Conservation (phyloP, 2,797 vertebrate species). For the Columba guinea region DNA sequence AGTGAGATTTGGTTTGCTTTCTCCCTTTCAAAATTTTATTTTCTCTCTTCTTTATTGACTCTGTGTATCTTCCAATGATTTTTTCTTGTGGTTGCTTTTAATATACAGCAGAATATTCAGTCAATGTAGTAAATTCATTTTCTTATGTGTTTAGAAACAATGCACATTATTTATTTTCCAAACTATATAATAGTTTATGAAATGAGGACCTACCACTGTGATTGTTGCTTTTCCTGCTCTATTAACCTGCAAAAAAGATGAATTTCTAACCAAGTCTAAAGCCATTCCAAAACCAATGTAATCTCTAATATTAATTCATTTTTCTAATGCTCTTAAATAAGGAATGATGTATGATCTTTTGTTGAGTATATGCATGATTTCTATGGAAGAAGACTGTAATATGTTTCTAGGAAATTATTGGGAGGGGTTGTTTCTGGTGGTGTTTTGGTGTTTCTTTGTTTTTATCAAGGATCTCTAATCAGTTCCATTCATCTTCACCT, state of each 20-base stretch:
- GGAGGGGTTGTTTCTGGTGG: background rate
- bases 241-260: background rate
- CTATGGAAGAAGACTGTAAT: background rate
- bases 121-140: background rate
- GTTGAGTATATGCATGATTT: background rate
- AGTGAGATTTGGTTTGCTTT: background rate
- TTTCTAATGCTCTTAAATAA: background rate
- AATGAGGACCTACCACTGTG: background rate
- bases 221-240: background rate
- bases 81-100: background rate
- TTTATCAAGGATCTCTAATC: background rate
- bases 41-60: background rate
- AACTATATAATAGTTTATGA: background rate
- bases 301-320: background rate
- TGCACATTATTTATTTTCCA: background rate
- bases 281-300: background rate
- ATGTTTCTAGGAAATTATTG: background rate
- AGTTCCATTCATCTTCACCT: background rate
- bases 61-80: background rate
- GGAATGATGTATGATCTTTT: background rate
- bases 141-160: background rate
- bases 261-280: background rate
- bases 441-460: background rate
- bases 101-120: background rate
- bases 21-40: background rate